phyloP scores from a whole-genome alignment of 53 echinoderm and acorn worm genomes.

The Astropecten irregularis region DNA sequence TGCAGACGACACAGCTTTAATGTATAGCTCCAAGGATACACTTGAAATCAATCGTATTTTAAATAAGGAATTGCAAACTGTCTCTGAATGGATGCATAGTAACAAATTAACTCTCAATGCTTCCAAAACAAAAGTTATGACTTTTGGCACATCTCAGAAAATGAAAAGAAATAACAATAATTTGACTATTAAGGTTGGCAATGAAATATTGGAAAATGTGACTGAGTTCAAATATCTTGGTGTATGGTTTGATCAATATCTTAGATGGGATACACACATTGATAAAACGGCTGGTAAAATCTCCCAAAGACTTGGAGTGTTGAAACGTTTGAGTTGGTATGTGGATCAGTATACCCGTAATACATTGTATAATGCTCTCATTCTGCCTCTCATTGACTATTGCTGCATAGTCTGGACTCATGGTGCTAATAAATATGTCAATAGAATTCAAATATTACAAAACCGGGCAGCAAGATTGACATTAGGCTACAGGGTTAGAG shows the following conservation, averaged over 20 bases:
- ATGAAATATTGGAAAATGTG: neutral
- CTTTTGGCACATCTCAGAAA: neutral
- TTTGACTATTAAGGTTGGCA: neutral
- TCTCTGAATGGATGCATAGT: neutral
- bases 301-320: neutral
- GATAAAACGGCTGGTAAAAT: neutral
- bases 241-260: neutral
- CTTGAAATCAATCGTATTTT: neutral
- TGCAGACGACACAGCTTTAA: conserved; percentile 11
- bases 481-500: neutral
- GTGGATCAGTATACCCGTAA: conserved; percentile 2
- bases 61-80: neutral
- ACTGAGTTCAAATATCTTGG: conserved; percentile 15
- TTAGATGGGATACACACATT: conserved; percentile 1
- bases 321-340: conserved; percentile 16
- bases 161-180: neutral
- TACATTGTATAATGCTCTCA: conserved; percentile 12
- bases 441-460: neutral
- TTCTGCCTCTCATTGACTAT: conserved; percentile 30
- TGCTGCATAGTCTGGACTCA: neutral
- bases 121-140: neutral
- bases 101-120: neutral
- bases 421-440: neutral
- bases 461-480: neutral
- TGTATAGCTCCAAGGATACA: neutral